Evolutionary conservation across 2,888 invertebrate genomes (phyloP).

Genomic region (Brachyopa scutellaris): DNA sequence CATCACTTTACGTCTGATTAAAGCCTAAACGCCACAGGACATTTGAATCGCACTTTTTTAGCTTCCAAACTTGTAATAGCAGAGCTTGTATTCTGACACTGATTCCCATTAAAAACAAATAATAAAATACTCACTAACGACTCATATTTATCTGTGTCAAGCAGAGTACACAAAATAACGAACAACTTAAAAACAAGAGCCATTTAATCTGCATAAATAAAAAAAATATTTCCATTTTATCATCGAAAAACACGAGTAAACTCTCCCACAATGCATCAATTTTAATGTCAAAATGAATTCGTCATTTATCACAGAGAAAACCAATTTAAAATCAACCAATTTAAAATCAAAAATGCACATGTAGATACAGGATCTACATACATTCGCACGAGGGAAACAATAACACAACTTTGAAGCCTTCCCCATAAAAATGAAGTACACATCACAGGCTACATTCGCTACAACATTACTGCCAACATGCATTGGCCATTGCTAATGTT

Average conservation of each 20-base stretch:
- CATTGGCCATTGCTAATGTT: conserved; percentile 46
- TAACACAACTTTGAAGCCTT: conserved; percentile 49
- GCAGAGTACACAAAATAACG: not conserved
- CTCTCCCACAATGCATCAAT: conserved; percentile 44
- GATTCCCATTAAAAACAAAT: no score
- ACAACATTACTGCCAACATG: conserved; percentile 47
- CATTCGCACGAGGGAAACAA: not conserved
- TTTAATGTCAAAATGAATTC: conserved; percentile 68
- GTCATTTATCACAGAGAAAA: conserved; percentile 63
- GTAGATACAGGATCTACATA: not conserved
- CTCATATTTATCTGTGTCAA: not conserved
- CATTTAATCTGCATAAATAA: conserved; percentile 12
- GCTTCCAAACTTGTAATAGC: no score
- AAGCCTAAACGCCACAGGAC: no score
- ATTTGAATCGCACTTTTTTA: no score
- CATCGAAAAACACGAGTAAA: conserved; percentile 34
- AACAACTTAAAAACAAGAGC: conserved; percentile 38
- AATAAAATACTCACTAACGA: no score
- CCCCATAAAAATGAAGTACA: conserved; percentile 54
- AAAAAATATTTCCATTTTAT: conserved; percentile 37
- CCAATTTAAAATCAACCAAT: conserved; percentile 67
- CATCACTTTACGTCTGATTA: no score
- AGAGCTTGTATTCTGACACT: no score
- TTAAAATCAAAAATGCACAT: no score
- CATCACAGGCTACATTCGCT: conserved; percentile 44